Conservation (phyloP, 2,888 invertebrate species). For the Criorhina ranunculi region DNA sequence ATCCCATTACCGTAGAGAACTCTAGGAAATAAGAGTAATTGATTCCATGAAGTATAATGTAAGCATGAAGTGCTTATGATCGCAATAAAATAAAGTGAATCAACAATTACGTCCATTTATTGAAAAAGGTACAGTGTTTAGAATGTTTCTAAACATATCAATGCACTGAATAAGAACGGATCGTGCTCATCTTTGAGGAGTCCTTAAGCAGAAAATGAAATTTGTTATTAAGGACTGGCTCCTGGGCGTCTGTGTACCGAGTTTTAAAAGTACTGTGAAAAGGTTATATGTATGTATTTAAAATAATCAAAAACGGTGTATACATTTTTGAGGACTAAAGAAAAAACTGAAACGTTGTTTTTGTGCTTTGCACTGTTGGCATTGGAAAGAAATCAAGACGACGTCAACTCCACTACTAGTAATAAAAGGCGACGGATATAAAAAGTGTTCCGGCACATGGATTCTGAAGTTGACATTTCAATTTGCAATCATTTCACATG, state of each 20-base stretch:
- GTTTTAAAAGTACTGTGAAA: too few relatives aligned
- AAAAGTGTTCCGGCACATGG: conserved; percentile 48
- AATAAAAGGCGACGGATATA: conserved; percentile 37
- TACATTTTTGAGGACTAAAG: not conserved
- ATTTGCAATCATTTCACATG: conserved; percentile 63
- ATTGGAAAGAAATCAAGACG: conserved; percentile 40
- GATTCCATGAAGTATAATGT: not conserved
- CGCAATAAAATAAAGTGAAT: not conserved
- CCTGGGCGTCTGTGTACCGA: too few relatives aligned
- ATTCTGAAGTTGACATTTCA: conserved; percentile 68
- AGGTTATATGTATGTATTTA: too few relatives aligned
- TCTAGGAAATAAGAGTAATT: not conserved
- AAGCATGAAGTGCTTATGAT: not conserved
- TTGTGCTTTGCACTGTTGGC: not conserved
- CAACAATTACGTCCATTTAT: not conserved
- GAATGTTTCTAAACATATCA: too few relatives aligned
- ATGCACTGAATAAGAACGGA: too few relatives aligned
- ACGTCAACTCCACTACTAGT: conserved; percentile 18
- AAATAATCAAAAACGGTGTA: too few relatives aligned
- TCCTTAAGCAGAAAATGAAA: too few relatives aligned
- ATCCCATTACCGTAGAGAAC: not conserved
- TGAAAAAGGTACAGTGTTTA: too few relatives aligned
- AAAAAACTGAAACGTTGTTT: conserved; percentile 15
- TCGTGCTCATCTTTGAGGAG: too few relatives aligned
- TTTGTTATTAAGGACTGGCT: too few relatives aligned